These are phyloP conservation scores for Hypolimnas misippus DNA, from an alignment of 2,888 invertebrate species.

Conservation along the genomic window DNA sequence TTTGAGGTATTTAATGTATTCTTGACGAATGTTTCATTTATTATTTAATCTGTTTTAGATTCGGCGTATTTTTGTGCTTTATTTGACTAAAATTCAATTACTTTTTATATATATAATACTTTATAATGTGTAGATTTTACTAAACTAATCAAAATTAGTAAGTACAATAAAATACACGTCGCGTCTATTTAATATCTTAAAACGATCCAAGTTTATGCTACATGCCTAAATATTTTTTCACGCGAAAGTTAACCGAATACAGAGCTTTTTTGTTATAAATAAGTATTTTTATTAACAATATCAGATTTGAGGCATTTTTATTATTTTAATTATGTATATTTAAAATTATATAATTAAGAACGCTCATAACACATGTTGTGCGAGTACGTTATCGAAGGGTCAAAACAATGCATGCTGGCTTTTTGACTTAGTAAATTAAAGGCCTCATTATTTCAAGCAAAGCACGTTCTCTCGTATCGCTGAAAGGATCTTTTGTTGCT, in stretches of 20 bases:
- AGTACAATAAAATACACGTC: too few relatives aligned
- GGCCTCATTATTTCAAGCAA: conserved; percentile 74
- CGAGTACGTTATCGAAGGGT: conserved; percentile 43
- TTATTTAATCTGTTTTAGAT: conserved; percentile 1
- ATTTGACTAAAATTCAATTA: too few relatives aligned
- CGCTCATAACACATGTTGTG: conserved; percentile 9
- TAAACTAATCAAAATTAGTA: too few relatives aligned
- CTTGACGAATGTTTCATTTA: conserved; percentile 3
- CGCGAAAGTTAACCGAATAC: too few relatives aligned
- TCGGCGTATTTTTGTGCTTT: not conserved
- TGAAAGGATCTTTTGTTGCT: conserved; percentile 78
- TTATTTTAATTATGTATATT: not conserved
- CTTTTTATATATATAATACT: too few relatives aligned
- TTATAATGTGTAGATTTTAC: too few relatives aligned
- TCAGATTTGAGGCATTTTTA: too few relatives aligned
- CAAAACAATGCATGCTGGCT: conserved; percentile 49
- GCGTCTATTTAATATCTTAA: too few relatives aligned
- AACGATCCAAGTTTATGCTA: too few relatives aligned
- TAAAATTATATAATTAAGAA: not conserved
- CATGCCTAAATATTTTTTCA: too few relatives aligned
- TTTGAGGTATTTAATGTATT: conserved; percentile 18
- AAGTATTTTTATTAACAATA: too few relatives aligned
- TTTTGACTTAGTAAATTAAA: conserved; percentile 71
- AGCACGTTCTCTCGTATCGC: conserved; percentile 65
- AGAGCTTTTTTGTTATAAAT: too few relatives aligned